A percentile compares a stretch with the other conserved stretches of the same genome.
Evolutionary conservation across 2,888 invertebrate genomes (phyloP).

Genomic region (Scaptomyza caliginosa): DNA sequence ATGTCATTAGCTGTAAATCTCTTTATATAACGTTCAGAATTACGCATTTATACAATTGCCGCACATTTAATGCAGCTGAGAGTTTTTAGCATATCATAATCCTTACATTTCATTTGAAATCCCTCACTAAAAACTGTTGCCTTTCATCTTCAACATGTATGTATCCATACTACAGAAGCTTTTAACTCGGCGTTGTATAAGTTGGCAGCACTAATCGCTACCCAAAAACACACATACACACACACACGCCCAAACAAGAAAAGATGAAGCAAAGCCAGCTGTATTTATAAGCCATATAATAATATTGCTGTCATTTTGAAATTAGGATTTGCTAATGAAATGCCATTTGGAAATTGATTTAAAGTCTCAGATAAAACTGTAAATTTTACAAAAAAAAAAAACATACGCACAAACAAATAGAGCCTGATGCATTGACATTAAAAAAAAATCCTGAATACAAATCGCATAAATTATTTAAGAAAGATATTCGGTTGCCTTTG

Average conservation of each 20-base stretch:
- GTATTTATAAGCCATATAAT: conserved; percentile 18
- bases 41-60: neutral
- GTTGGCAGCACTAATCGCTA: conserved; percentile 9
- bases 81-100: neutral
- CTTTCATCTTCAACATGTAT: conserved; percentile 2
- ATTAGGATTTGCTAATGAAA: conserved; percentile 52
- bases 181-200: neutral
- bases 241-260: neutral
- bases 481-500: conserved; percentile 41
- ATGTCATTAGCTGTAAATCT: neutral
- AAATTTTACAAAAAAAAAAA: conserved; percentile 28
- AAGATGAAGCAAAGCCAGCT: neutral
- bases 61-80: neutral
- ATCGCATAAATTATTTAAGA: conserved; percentile 60
- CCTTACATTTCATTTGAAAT: conserved; percentile 16
- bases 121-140: neutral
- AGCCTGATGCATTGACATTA: conserved; percentile 35
- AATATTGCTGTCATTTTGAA: conserved; percentile 27
- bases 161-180: conserved; percentile 8
- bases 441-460: conserved; percentile 54
- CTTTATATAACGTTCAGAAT: neutral
- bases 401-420: neutral
- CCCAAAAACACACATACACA: neutral
- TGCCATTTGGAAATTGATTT: conserved; percentile 46
- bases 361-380: conserved; percentile 43